Evolutionary conservation across 1,140 invertebrate genomes (phyloP), one percentile per base, ranked within the genome.

Genomic region (Euura saliciscinereae): DNA sequence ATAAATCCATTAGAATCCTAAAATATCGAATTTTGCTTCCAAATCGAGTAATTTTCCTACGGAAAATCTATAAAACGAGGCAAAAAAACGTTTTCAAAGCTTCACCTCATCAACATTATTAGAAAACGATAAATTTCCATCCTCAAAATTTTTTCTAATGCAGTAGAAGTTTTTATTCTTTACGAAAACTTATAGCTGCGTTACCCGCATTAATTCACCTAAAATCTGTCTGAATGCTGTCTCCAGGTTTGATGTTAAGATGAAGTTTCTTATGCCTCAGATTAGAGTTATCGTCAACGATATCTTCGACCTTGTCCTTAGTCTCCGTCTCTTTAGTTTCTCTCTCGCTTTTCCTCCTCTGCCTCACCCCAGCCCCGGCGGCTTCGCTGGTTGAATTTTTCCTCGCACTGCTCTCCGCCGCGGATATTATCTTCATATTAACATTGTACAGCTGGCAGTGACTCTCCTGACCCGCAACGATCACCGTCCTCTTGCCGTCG

Each of bases 391-490:
- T 82, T 28, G 28, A 28, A 28, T 28, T 28, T 28, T 28, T 28
- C 28, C 28, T 28, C 28, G 28, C 28, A 28, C 28, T 28, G 83
- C 81, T 78, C 87, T 86, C 5, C 71, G 88, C 85, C n/a, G 83
- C 68, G 7, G 75, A 81, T 11, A 83, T 89, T 75, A 95, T 88
- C 73, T 92, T 91, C 66, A 93, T 90, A 81, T 93, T 93, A 0
- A 98, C 92, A 83, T 91, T 92, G 82, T 97, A 98, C 74, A 97
- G 87, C 79, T 97, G 95, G 86, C 96, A 98, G 79, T 96, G 94
- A 70, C 94, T 96, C 88, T 98, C 96, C 87, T 97, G 94, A 2
- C 96, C 97, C 59, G 95, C 95, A 42, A 94, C 94, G n/a, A 98
- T 84, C 83, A 93, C 94, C 6, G 92, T 92, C 77, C 91, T 89